Evolutionary conservation across 2,113 vertebrate species (phyloP).

Genomic region (Pyxicephalus adspersus): DNA sequence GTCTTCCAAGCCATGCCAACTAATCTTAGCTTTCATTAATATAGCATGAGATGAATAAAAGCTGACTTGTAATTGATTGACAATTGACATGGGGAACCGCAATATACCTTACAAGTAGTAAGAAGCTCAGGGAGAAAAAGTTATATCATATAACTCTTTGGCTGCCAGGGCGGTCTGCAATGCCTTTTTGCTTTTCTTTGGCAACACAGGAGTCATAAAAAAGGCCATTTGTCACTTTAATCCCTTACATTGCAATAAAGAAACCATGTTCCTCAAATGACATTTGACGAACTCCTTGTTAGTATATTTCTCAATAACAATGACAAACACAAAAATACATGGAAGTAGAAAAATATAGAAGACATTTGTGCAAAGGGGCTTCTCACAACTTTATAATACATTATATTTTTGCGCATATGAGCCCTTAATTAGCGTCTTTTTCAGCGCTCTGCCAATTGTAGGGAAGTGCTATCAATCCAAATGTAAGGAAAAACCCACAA

Average conservation of each 20-base stretch:
- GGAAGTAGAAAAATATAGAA: constrained; percentile 56
- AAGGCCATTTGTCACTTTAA: constrained; percentile 46
- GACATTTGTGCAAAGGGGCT: constrained; percentile 50
- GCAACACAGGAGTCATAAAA: constrained; percentile 38
- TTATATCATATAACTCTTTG: constrained; percentile 21
- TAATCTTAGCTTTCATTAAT: not conserved
- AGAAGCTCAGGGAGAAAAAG: not conserved
- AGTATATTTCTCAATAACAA: constrained; percentile 19
- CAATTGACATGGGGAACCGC: not conserved
- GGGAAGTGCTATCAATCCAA: constrained; percentile 46
- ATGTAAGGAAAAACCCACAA: constrained; percentile 41
- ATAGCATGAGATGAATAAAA: not conserved
- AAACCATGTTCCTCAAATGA: constrained; percentile 20
- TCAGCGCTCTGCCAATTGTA: constrained; percentile 35
- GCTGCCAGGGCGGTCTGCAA: constrained; percentile 30
- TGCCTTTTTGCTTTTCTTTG: constrained; percentile 17
- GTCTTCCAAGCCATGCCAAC: not conserved
- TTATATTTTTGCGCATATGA: constrained; percentile 23
- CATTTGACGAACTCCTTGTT: constrained; percentile 13
- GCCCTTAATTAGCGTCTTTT: constrained; percentile 38
- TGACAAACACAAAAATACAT: constrained; percentile 48
- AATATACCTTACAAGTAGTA: too few species aligned
- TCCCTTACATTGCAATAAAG: constrained; percentile 30
- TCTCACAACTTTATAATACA: not conserved
- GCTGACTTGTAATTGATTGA: not conserved